Evolutionary conservation across 2,113 vertebrate species (phyloP).

Genomic region (Excalfactoria chinensis): DNA sequence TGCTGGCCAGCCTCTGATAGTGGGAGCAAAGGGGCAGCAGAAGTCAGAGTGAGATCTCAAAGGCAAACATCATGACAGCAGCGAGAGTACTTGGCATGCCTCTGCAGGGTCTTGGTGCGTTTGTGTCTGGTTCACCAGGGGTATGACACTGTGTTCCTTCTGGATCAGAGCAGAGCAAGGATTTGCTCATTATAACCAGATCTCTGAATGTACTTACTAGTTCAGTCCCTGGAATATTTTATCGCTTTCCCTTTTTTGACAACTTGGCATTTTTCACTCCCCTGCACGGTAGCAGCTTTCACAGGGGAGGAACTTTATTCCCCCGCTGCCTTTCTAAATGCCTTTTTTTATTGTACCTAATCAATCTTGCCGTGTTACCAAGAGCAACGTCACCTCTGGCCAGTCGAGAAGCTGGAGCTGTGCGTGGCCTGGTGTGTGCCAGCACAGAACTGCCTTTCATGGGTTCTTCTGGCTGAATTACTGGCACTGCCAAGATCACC

Average conservation of each 20-base stretch:
- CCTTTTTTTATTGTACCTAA: background rate
- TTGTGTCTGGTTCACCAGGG: background rate
- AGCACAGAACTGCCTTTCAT: conserved; percentile 62
- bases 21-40: background rate
- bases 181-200: background rate
- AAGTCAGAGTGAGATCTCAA: background rate
- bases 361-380: conserved; percentile 51
- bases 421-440: background rate
- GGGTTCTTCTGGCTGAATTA: conserved; percentile 6
- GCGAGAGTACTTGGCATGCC: background rate
- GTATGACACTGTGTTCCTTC: background rate
- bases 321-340: background rate
- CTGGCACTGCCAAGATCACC: conserved; percentile 41
- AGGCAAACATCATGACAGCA: rapidly evolving
- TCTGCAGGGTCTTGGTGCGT: background rate
- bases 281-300: background rate
- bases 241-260: background rate
- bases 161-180: background rate
- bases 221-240: background rate
- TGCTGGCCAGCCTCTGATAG: background rate
- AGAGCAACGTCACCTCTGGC: background rate
- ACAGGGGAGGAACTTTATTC: conserved; percentile 14
- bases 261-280: background rate
- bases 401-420: conserved; percentile 39
- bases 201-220: background rate